phyloP scores from a whole-genome alignment of 2,888 invertebrate species.

The Amblyjoppa fuscipennis region DNA sequence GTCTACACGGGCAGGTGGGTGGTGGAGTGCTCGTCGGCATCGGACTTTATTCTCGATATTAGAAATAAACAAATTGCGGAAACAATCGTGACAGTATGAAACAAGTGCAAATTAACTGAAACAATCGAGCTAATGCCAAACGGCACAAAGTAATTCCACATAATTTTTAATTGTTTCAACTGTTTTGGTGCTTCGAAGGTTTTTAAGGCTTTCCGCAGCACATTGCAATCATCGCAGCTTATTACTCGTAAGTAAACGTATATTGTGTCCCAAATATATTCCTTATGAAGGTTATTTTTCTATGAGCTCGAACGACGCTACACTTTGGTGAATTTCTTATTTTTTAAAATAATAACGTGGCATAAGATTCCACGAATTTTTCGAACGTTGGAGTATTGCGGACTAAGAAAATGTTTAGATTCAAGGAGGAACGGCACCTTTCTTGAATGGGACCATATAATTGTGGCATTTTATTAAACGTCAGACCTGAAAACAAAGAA shows the following conservation, averaged over 20 bases:
- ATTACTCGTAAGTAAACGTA: constrained; percentile 26
- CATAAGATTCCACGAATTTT: background rate
- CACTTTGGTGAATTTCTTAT: background rate
- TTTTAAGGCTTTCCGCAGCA: constrained; percentile 4
- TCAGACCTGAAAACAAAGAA: background rate
- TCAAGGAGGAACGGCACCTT: background rate
- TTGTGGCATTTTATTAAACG: background rate
- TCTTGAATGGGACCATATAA: background rate
- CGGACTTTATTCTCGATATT: background rate
- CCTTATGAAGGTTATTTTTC: background rate
- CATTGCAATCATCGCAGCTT: constrained; percentile 12
- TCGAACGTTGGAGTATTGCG: background rate
- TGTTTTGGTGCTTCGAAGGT: constrained; percentile 50
- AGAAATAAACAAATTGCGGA: background rate
- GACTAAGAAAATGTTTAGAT: background rate
- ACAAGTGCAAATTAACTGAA: background rate
- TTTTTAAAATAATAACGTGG: background rate
- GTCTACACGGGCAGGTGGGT: constrained; percentile 58
- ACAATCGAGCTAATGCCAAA: background rate
- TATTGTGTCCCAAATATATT: background rate
- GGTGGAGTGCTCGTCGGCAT: constrained; percentile 44
- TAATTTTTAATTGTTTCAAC: background rate
- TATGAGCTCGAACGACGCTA: background rate
- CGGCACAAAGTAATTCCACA: background rate
- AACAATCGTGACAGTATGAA: background rate